Evolutionary conservation across 64 coral and sea anemone genomes (phyloP).

Genomic region (Montipora foliosa): DNA sequence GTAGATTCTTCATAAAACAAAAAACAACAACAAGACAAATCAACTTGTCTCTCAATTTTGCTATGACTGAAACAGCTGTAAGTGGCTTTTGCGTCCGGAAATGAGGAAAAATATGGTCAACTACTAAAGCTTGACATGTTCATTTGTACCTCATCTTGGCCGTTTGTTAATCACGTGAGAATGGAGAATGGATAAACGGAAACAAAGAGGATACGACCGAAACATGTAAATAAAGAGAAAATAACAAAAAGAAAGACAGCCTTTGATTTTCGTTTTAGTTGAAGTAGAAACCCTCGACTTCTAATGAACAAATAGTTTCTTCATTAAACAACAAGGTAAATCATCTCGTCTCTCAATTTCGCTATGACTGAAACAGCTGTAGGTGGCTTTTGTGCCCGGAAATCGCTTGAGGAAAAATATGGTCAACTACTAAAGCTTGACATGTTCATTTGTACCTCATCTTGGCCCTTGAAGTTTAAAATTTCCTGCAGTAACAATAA

Average conservation of each 20-base stretch:
- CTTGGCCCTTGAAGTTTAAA: conserved; percentile 16
- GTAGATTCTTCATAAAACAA: neutral
- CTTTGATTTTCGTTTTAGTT: neutral
- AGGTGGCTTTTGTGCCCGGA: neutral
- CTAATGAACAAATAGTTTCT: neutral
- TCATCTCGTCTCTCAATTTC: too few species aligned
- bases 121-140: neutral
- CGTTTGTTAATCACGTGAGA: neutral
- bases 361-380: too few species aligned
- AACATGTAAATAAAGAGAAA: neutral
- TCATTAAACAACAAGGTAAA: neutral
- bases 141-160: neutral
- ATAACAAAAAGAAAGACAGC: too few species aligned
- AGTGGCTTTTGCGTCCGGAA: neutral
- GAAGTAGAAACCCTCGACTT: neutral
- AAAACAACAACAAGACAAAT: neutral
- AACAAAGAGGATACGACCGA: neutral
- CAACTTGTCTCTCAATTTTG: too few species aligned
- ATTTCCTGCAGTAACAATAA: conserved; percentile 38
- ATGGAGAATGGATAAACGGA: neutral
- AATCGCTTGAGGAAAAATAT: neutral
- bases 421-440: neutral
- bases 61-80: too few species aligned
- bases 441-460: neutral
- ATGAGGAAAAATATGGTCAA: neutral